Conservation (phyloP, 2,888 invertebrate species). For the Phengaris arion region DNA sequence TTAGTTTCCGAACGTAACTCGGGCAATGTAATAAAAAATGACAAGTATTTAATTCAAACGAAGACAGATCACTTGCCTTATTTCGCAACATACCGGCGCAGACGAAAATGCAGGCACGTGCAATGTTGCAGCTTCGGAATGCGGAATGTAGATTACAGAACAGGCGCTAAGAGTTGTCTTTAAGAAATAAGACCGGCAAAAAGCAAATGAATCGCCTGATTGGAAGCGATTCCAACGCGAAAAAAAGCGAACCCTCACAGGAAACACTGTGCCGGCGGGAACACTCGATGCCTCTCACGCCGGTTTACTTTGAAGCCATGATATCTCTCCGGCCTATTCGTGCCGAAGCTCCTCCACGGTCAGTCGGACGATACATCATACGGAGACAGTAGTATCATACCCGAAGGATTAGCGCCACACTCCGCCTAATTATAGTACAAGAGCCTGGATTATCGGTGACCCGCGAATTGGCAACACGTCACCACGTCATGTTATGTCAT, state of each 20-base stretch:
- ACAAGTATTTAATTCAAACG: background rate
- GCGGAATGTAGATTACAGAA: slow-evolving; percentile 1
- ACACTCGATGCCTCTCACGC: background rate
- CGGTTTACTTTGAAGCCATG: background rate
- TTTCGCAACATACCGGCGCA: background rate
- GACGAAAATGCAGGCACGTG: background rate
- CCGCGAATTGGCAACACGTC: background rate
- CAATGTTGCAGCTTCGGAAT: background rate
- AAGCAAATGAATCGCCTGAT: too few relatives aligned
- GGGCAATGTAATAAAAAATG: background rate
- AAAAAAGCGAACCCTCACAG: too few relatives aligned
- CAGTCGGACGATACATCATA: background rate
- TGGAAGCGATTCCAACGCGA: too few relatives aligned
- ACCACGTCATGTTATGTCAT: background rate
- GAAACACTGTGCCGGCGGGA: too few relatives aligned
- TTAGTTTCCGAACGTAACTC: background rate
- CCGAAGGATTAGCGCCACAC: slow-evolving; percentile 16
- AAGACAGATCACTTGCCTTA: background rate
- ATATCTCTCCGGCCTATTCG: background rate
- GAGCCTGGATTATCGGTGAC: slow-evolving; percentile 13
- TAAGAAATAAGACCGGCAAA: background rate
- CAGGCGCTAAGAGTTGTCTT: background rate
- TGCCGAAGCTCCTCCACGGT: background rate
- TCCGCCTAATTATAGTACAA: slow-evolving; percentile 25
- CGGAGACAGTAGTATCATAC: background rate